Base-by-base conservation (phyloP, 92 coral and sea anemone genomes). In the Epizoanthus ramosus region DNA sequence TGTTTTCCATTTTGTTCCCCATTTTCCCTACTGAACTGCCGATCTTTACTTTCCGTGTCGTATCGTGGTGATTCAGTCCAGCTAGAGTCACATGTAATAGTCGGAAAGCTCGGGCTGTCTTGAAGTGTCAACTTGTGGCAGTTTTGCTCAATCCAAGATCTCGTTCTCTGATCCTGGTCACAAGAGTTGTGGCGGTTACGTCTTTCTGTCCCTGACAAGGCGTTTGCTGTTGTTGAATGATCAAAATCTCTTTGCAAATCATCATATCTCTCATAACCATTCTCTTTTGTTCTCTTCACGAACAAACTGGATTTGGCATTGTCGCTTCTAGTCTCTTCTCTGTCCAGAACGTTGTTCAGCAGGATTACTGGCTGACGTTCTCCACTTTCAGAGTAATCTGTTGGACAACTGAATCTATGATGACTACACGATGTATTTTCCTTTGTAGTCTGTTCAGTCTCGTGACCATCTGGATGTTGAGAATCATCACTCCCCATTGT, bases 101-200 rank as follows among this genome's bases (percentile, higher is more conserved):
- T 37, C 23, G 17, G 2, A 6, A 5, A 35, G 0, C 35, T 75
- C 17, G 50, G 50, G 8, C 31, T 35, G 23, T 16, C 7, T 21
- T 59, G 21, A 16, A 6, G 7, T 18, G 18, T 33, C 8, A 16
- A 24, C 16, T 22, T 76, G 57, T 57, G 68, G 19, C 60, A 59
- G 81, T 76, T 76, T 76, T 76, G 53, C 50, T 59, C 37, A 31
- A 76, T 76, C 81, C 81, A 76, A 6, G 23, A 4, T 24, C 43
- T 76, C 23, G 81, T 76, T 76, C 81, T 76, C 59, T 76, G 69
- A 59, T 76, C 60, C 41, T 76, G 69, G 5, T 76, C 81, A 37
- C 56, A n/a, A 59, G 54, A 39, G 19, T n/a, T 37, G 16, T 39
- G 6, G 50, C n/a, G 10, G 45, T 4, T 16, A 59, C 13, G 23